Percentiles rank a stretch among this genome's conserved stretches.
phyloP scores from a whole-genome alignment of 2,797 vertebrate genomes.

The Syngnathus rostellatus region DNA sequence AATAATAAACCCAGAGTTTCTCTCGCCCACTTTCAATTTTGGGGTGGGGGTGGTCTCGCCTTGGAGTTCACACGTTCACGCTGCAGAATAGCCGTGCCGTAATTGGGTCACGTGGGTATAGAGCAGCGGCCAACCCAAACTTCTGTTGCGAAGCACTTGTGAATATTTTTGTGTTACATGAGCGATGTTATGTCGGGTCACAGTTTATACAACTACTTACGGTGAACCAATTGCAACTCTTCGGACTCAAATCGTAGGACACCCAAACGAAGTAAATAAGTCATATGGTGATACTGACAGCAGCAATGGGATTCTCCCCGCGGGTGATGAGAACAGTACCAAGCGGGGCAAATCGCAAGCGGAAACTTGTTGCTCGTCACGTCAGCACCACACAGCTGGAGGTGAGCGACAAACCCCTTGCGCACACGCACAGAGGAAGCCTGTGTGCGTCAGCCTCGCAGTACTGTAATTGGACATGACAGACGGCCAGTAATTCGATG shows the following conservation, averaged over 20 bases:
- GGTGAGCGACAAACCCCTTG: constrained; percentile 51
- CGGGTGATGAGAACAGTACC: constrained; percentile 24
- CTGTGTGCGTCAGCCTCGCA: constrained; percentile 66
- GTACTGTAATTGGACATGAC: constrained; percentile 72
- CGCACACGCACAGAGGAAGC: constrained; percentile 59
- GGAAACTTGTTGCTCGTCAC: constrained; percentile 56
- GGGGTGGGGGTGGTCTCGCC: constrained; percentile 24
- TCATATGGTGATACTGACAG: constrained; percentile 11
- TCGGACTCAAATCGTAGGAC: background rate
- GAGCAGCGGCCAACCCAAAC: constrained; percentile 8
- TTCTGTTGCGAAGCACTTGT: constrained; percentile 10
- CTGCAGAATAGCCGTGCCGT: constrained; percentile 27
- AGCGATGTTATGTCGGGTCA: background rate
- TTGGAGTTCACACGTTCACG: constrained; percentile 59
- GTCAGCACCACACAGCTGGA: constrained; percentile 56
- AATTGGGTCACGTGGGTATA: constrained; percentile 7
- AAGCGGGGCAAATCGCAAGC: constrained; percentile 41
- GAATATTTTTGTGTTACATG: background rate
- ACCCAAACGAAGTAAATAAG: constrained; percentile 1
- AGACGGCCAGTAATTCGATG: constrained; percentile 71
- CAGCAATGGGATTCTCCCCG: constrained; percentile 22
- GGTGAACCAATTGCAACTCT: background rate
- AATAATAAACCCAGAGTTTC: constrained; percentile 57
- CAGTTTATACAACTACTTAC: background rate
- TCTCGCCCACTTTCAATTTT: constrained; percentile 22